phyloP scores from a whole-genome alignment of 2,888 invertebrate species.

The Amiota minor region DNA sequence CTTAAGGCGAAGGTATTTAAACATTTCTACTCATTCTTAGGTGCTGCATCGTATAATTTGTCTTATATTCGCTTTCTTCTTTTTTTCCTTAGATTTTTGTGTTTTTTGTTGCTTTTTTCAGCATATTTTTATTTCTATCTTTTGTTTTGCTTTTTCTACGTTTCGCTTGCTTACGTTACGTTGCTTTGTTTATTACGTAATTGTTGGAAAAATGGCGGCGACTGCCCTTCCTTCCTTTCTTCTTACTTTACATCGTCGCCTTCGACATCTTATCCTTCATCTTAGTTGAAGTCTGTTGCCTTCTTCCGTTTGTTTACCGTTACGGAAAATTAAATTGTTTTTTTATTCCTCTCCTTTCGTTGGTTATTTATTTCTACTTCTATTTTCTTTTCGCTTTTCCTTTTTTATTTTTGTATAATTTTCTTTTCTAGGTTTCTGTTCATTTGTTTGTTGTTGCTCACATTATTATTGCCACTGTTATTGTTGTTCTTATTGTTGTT shows the following conservation, averaged over 20 bases:
- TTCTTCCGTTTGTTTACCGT: constrained; percentile 36
- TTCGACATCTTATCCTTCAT: background rate
- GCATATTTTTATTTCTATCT: background rate
- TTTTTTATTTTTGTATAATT: background rate
- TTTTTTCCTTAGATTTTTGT: background rate
- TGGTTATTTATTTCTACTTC: background rate
- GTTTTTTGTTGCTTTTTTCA: too few species aligned
- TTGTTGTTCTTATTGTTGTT: background rate
- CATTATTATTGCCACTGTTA: background rate
- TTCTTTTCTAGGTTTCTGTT: background rate
- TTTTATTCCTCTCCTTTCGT: constrained; percentile 12
- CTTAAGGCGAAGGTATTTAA: too few species aligned
- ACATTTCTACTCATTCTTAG: too few species aligned
- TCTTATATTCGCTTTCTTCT: too few species aligned
- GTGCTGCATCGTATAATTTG: too few species aligned
- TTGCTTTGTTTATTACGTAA: constrained; percentile 53
- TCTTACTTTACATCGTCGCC: background rate
- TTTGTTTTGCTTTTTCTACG: too few species aligned
- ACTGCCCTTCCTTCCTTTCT: background rate
- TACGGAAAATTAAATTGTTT: constrained; percentile 52
- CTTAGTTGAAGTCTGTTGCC: background rate
- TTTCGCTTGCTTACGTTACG: background rate
- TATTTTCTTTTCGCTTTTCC: background rate
- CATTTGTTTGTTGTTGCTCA: background rate
- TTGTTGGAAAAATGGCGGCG: constrained; percentile 54